Percentiles rank a stretch among this genome's conserved stretches.
phyloP scores from a whole-genome alignment of 2,113 vertebrate genomes.

The Ceyx margarethae region DNA sequence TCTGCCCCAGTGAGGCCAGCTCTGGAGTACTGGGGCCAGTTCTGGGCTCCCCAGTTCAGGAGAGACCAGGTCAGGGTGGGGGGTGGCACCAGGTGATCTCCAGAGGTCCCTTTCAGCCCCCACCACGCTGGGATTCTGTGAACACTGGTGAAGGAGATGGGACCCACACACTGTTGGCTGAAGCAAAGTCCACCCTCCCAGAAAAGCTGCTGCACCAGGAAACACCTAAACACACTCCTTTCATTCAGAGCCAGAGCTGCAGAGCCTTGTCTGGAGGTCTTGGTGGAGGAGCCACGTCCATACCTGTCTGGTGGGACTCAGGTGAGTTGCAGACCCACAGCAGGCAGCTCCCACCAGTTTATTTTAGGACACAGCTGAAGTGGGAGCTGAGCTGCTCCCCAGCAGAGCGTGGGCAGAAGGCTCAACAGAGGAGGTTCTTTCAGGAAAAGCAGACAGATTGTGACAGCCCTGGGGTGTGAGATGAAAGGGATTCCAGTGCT shows the following conservation, averaged over 20 bases:
- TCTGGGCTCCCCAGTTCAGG: too few species aligned
- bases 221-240: rapidly evolving
- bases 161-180: rapidly evolving
- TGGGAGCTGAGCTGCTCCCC: background rate
- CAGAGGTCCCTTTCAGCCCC: too few species aligned
- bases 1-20: too few species aligned
- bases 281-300: background rate
- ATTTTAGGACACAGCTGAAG: background rate
- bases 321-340: background rate
- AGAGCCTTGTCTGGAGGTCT: background rate
- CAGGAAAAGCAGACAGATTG: background rate
- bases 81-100: too few species aligned
- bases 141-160: background rate
- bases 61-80: too few species aligned
- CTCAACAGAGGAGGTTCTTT: background rate
- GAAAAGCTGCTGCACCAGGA: background rate
- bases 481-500: background rate
- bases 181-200: background rate
- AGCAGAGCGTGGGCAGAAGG: background rate
- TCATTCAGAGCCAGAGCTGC: background rate
- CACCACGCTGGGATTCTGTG: background rate
- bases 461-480: background rate
- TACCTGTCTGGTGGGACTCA: background rate
- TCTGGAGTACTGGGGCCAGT: too few species aligned
- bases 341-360: background rate